Conservation (phyloP, 2,888 invertebrate genomes). For the Athetis lepigone region DNA sequence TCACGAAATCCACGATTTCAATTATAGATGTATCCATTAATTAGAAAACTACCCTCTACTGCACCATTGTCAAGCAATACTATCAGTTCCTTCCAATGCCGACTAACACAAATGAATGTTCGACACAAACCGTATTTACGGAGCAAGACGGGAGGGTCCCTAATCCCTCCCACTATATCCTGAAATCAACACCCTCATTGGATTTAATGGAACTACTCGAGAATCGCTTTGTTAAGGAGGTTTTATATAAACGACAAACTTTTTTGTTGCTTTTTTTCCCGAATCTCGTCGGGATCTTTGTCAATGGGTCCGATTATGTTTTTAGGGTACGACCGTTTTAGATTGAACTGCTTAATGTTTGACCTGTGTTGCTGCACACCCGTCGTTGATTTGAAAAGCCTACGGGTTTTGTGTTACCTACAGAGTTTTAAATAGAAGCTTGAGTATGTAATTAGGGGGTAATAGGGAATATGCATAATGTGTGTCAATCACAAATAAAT, state of each 20-base stretch:
- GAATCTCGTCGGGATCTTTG: constrained; percentile 26
- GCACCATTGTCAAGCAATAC: constrained; percentile 33
- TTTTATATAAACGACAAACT: constrained; percentile 49
- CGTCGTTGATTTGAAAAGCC: neutral
- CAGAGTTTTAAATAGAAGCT: neutral
- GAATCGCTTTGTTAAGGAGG: constrained; percentile 32
- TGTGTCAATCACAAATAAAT: too few species aligned
- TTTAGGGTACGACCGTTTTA: constrained; percentile 5
- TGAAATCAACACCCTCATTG: constrained; percentile 59
- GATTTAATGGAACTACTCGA: constrained; percentile 55
- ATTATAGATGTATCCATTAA: neutral
- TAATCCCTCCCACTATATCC: constrained; percentile 49
- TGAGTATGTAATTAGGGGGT: neutral
- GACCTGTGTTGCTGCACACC: neutral
- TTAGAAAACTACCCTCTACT: constrained; percentile 4
- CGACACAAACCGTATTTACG: constrained; percentile 61
- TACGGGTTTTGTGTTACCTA: neutral
- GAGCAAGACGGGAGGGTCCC: constrained; percentile 40
- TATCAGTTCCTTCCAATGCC: constrained; percentile 37
- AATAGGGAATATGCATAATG: too few species aligned
- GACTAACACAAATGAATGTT: constrained; percentile 59
- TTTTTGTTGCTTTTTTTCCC: constrained; percentile 36
- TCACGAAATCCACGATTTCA: too few species aligned
- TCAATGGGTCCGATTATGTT: constrained; percentile 22
- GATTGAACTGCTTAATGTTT: constrained; percentile 2